These are phyloP conservation scores for Drosophila lini DNA, from an alignment of 1,140 invertebrate species.

Conservation along the genomic window DNA sequence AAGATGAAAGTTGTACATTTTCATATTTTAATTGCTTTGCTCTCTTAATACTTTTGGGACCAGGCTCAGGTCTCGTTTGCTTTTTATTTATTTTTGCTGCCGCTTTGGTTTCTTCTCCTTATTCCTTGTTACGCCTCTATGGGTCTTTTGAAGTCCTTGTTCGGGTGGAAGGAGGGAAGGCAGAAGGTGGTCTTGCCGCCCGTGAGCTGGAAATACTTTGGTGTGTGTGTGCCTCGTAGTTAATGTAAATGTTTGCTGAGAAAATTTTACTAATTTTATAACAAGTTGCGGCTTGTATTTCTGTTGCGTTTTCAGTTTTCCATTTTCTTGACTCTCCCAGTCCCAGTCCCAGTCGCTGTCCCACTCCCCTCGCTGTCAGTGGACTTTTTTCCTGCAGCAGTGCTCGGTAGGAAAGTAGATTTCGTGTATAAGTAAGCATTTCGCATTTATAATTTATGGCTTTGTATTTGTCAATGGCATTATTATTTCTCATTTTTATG, in stretches of 20 bases:
- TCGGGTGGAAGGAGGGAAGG: not conserved
- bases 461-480: conserved; percentile 82
- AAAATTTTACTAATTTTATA: conserved; percentile 83
- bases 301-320: conserved; percentile 73
- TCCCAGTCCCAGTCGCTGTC: not conserved
- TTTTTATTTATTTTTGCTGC: conserved; percentile 42
- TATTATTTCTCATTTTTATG: conserved; percentile 79
- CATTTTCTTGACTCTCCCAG: conserved; percentile 7
- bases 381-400: conserved; percentile 10
- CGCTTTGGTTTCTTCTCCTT: conserved; percentile 36
- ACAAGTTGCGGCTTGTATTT: conserved; percentile 80
- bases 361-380: conserved; percentile 25
- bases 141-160: conserved; percentile 73
- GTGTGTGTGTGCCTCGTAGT: conserved; percentile 59
- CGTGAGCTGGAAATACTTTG: conserved; percentile 21
- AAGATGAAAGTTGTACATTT: conserved; percentile 83
- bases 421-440: conserved; percentile 81
- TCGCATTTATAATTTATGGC: conserved; percentile 82
- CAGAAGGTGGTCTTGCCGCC: conserved; percentile 4
- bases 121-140: conserved; percentile 74
- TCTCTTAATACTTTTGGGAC: conserved; percentile 83
- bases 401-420: conserved; percentile 65
- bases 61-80: conserved; percentile 47
- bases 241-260: conserved; percentile 82
- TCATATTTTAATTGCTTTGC: conserved; percentile 83